Evolutionary conservation across 2,113 vertebrate species (phyloP).

Genomic region (Lanius ludovicianus): DNA sequence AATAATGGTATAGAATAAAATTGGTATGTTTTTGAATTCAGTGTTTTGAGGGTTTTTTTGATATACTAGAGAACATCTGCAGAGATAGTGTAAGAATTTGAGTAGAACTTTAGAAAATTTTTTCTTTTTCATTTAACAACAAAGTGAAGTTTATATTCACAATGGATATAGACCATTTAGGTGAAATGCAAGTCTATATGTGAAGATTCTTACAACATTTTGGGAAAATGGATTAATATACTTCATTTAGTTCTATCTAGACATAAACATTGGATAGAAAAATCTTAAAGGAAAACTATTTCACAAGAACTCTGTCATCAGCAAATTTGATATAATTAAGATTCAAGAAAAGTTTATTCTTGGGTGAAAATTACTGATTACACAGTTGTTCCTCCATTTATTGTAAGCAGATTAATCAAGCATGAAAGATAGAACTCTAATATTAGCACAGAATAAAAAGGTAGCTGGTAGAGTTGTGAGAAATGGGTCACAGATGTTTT

Average conservation of each 20-base stretch:
- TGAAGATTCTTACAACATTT: background rate
- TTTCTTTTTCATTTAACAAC: background rate
- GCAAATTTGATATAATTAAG: background rate
- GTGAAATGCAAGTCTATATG: background rate
- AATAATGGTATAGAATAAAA: background rate
- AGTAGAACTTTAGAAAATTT: background rate
- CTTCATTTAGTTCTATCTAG: background rate
- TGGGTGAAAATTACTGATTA: background rate
- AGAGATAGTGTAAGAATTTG: background rate
- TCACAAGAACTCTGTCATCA: background rate
- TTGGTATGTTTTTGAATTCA: background rate
- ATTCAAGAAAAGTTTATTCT: background rate
- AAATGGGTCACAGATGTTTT: background rate
- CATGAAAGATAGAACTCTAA: background rate
- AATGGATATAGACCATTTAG: background rate
- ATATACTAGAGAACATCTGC: background rate
- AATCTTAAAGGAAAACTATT: background rate
- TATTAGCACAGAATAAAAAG: background rate
- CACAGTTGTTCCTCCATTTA: background rate
- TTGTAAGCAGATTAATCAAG: background rate
- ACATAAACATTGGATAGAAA: background rate
- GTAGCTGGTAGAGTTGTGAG: background rate
- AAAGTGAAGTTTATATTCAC: background rate
- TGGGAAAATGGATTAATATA: background rate
- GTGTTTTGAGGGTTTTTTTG: rapidly evolving